Conservation (phyloP, 2,113 vertebrate species). For the Diadophis punctatus region DNA sequence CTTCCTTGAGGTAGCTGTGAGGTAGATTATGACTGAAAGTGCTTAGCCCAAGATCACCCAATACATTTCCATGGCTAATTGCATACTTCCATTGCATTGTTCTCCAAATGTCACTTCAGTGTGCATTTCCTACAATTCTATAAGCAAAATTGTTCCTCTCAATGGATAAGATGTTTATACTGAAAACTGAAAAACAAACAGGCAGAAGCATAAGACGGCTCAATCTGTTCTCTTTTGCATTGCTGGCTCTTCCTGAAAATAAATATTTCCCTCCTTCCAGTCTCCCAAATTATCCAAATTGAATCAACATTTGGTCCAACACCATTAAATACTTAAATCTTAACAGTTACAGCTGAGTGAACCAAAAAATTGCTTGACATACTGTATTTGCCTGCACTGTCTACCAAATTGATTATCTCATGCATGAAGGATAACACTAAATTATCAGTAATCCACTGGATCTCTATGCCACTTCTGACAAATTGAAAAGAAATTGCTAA, state of each 20-base stretch:
- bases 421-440: constrained; percentile 37
- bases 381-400: constrained; percentile 41
- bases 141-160: neutral
- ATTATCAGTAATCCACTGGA: constrained; percentile 50
- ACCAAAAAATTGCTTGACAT: constrained; percentile 64
- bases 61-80: neutral
- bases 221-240: constrained; percentile 26
- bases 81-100: neutral
- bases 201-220: neutral
- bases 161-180: neutral
- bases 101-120: neutral
- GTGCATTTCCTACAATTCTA: neutral
- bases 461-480: constrained; percentile 26
- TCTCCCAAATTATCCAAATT: constrained; percentile 48
- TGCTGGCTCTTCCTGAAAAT: constrained; percentile 29
- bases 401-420: constrained; percentile 46
- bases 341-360: constrained; percentile 58
- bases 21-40: neutral
- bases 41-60: neutral
- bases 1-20: neutral
- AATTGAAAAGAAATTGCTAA: constrained; percentile 34
- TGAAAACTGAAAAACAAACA: neutral
- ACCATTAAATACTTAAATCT: constrained; percentile 57
- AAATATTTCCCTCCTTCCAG: constrained; percentile 15
- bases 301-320: constrained; percentile 40